Base-by-base conservation (phyloP, 2,888 invertebrate genomes). In the Cheilosia soror region DNA sequence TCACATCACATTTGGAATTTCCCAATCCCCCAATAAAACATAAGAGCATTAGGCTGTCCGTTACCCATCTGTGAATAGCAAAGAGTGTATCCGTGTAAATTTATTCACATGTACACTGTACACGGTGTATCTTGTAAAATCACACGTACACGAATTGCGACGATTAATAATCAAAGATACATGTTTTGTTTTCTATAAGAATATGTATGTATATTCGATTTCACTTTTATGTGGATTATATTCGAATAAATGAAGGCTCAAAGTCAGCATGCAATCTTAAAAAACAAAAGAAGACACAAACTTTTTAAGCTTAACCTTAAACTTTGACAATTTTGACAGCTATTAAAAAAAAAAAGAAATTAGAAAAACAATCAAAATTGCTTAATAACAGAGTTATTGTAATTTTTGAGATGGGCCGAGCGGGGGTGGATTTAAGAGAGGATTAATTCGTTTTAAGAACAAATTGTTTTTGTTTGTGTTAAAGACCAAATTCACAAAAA, bases 141-240 rank as follows among this genome's bases (percentile, higher is more conserved):
- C 37, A 11, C 37, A 37, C 37, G 49, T 55, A 65, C 31, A 4
- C 37, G 33, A 37, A 37, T 11, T 13, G 49, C 13, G 60, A 68
- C 66, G 76, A 75, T 75, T 75, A 65, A 76, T 76, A 76, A 76
- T 76, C 76, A 76, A 68, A 76, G 60, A 68, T 76, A 55, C 75
- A 68, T 60, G 68, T 51, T 76, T 65, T 55, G 13, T 57, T 75
- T 7, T 49, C 58, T 40, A 47, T 47, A 20, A 5, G 2, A 1
- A 15, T 6, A 47, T 20, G 47, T 20, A 7, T 15, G 15, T 49
- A 15, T 51, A 2, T 68, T 76, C 49, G 68, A 76, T 76, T 76
- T 76, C 76, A 76, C 76, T 76, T 76, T 76, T 76, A 76, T 42
- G 60, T 57, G 47, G 47, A 73, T 20, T 47, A 4, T 1, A 7